A percentile compares a stretch with the other conserved stretches of the same genome.
phyloP scores from a whole-genome alignment of 2,113 vertebrate species.

The Piaya cayana region DNA sequence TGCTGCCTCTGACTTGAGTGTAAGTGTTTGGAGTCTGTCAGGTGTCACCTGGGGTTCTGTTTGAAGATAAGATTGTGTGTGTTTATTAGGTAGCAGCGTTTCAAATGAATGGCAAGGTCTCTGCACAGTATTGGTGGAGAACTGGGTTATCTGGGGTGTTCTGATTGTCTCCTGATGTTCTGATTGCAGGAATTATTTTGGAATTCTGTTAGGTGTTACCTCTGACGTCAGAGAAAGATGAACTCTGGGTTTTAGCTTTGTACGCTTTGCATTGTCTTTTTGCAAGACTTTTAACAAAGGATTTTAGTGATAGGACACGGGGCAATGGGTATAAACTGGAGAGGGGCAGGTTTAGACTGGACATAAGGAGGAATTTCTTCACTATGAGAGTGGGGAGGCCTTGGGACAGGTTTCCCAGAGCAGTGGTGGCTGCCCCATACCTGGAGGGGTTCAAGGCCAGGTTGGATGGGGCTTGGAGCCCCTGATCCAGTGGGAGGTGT shows the following conservation, averaged over 20 bases:
- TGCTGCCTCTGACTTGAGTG: background rate
- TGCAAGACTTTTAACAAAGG: too few species aligned
- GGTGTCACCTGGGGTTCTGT: background rate
- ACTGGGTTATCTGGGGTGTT: background rate
- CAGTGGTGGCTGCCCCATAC: too few species aligned
- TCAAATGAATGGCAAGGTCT: background rate
- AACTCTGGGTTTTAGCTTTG: background rate
- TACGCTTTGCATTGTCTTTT: background rate
- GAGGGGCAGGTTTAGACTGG: too few species aligned
- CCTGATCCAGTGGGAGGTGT: too few species aligned
- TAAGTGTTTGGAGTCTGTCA: background rate
- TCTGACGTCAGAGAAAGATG: background rate
- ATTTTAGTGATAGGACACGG: too few species aligned
- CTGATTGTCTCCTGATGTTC: background rate
- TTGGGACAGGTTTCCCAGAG: too few species aligned
- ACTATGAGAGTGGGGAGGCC: too few species aligned
- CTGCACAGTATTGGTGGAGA: background rate
- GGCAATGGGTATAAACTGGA: too few species aligned
- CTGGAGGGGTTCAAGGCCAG: too few species aligned
- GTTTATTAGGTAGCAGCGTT: fast-evolving
- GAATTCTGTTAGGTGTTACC: background rate
- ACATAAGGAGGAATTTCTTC: too few species aligned
- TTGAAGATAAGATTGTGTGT: background rate
- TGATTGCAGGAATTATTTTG: background rate
- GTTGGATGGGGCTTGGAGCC: too few species aligned